Evolutionary conservation across 2,113 vertebrate species (phyloP).

Genomic region (Rhinichthys klamathensis): DNA sequence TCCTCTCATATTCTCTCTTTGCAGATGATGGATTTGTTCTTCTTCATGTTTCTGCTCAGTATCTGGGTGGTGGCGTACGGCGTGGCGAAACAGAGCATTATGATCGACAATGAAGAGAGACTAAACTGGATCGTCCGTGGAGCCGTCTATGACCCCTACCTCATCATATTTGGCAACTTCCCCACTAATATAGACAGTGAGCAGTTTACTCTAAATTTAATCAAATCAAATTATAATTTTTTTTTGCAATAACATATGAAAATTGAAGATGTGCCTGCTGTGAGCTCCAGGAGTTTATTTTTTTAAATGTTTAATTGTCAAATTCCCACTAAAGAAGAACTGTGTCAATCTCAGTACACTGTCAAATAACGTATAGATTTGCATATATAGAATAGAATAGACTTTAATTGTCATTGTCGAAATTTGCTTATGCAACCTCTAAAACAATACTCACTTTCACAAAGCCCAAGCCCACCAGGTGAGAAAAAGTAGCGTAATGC

Average conservation of each 20-base stretch:
- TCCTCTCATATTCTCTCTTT: background rate
- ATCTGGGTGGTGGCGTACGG: constrained; percentile 97
- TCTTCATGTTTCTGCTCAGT: constrained; percentile 96
- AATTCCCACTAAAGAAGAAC: background rate
- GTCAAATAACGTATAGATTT: too few species aligned
- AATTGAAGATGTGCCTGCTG: background rate
- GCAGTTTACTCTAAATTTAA: background rate
- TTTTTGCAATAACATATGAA: background rate
- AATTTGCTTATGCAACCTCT: too few species aligned
- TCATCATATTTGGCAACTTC: constrained; percentile 90
- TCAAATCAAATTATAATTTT: background rate
- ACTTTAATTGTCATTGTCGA: too few species aligned
- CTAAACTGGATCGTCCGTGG: constrained; percentile 92
- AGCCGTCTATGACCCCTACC: constrained; percentile 91
- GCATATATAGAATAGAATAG: too few species aligned
- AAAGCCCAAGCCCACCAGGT: too few species aligned
- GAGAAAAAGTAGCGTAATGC: too few species aligned
- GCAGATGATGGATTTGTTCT: constrained; percentile 97
- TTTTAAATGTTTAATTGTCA: too few species aligned
- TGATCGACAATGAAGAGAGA: constrained; percentile 89
- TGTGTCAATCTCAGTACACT: too few species aligned
- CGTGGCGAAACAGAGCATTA: constrained; percentile 94
- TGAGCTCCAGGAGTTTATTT: background rate
- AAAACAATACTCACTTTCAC: too few species aligned
- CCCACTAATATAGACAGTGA: constrained; percentile 88